Percentiles rank a stretch among this genome's conserved stretches.
These are phyloP conservation scores for Adelphocoris suturalis DNA, from an alignment of 2,888 invertebrate species.

Conservation along the genomic window DNA sequence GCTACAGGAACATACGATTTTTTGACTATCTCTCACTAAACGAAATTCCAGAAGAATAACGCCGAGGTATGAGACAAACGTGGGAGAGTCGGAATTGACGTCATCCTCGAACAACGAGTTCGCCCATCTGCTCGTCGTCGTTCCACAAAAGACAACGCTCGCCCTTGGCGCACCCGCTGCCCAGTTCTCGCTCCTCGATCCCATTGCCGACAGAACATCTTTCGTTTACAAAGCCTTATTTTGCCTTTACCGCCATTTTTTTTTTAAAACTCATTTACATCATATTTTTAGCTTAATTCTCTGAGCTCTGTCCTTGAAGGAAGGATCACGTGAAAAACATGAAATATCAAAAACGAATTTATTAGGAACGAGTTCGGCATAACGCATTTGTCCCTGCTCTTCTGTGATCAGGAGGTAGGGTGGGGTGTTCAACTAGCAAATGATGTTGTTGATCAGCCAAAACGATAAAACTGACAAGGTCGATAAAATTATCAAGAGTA, in stretches of 20 bases:
- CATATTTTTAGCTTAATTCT: background rate
- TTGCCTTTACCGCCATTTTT: background rate
- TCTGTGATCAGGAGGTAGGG: too few species aligned
- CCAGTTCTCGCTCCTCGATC: background rate
- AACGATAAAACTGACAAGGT: too few species aligned
- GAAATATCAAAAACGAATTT: too few species aligned
- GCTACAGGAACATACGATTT: too few species aligned
- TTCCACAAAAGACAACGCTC: slow-evolving; percentile 5
- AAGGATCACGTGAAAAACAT: background rate
- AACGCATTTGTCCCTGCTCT: too few species aligned
- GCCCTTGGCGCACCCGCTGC: slow-evolving; percentile 13
- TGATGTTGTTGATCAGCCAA: too few species aligned
- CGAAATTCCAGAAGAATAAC: too few species aligned
- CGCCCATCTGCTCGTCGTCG: slow-evolving; percentile 6
- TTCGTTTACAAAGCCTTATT: background rate
- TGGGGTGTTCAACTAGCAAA: too few species aligned
- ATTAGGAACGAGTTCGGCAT: too few species aligned
- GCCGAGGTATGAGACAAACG: too few species aligned
- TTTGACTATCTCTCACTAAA: too few species aligned
- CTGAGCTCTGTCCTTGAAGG: background rate
- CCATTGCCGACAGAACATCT: background rate
- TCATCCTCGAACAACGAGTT: background rate
- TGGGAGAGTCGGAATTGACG: background rate
- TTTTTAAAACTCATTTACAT: background rate
- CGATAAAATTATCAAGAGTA: too few species aligned